phyloP scores from a whole-genome alignment of 1,140 invertebrate genomes.

The Formica selysi region DNA sequence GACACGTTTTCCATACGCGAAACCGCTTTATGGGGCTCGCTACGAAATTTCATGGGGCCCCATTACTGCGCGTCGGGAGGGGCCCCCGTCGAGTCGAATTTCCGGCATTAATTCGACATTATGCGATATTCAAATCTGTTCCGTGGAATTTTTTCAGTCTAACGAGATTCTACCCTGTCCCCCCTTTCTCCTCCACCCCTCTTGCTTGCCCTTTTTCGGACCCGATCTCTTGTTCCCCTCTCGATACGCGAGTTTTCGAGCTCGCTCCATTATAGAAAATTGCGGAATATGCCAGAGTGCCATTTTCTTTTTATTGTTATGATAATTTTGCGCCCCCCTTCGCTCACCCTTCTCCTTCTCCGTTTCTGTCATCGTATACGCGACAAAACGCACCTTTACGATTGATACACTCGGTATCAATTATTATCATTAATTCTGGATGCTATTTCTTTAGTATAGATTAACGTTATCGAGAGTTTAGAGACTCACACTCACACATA shows the following conservation, averaged over 20 bases:
- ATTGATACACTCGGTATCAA: neutral
- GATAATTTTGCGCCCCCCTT: slow-evolving; percentile 12
- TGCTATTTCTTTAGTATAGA: neutral
- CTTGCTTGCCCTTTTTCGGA: neutral
- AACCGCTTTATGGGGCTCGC: slow-evolving; percentile 74
- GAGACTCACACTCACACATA: neutral
- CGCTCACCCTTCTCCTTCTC: no score
- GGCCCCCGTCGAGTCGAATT: slow-evolving; percentile 80
- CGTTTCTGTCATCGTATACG: slow-evolving; percentile 34
- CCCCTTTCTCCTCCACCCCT: neutral
- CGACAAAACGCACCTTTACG: neutral
- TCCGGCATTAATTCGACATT: slow-evolving; percentile 84
- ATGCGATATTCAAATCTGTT: slow-evolving; percentile 84
- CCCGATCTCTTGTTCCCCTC: slow-evolving; percentile 38
- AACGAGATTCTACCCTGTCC: slow-evolving; percentile 77
- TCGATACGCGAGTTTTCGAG: slow-evolving; percentile 44
- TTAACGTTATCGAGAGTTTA: neutral
- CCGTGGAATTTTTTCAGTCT: slow-evolving; percentile 80
- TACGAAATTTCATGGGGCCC: slow-evolving; percentile 69
- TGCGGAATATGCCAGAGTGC: slow-evolving; percentile 44
- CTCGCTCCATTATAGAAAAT: slow-evolving; percentile 61
- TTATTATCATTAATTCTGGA: neutral
- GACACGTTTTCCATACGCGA: slow-evolving; percentile 76
- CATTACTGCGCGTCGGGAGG: slow-evolving; percentile 63
- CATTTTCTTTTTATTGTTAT: slow-evolving; percentile 54